phyloP scores from a whole-genome alignment of 2,113 vertebrate species.

The Embiotoca jacksoni region DNA sequence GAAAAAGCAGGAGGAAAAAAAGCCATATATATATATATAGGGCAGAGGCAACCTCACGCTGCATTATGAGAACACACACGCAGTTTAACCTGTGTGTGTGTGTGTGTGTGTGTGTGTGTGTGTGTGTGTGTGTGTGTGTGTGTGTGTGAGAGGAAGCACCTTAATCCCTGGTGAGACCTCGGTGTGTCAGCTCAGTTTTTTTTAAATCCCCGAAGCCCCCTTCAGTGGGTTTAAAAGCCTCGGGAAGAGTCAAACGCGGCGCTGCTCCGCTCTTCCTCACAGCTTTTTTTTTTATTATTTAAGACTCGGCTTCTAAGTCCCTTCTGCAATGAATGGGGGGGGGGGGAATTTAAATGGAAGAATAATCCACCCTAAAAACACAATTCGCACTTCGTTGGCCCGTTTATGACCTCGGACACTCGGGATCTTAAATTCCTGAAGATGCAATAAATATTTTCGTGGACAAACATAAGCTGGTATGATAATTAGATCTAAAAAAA shows the following conservation, averaged over 20 bases:
- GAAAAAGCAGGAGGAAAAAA: background rate
- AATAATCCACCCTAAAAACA: slow-evolving; percentile 37
- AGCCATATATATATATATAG: too few relatives aligned
- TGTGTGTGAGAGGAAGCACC: slow-evolving; percentile 35
- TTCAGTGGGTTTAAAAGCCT: slow-evolving; percentile 6
- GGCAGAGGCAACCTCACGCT: background rate
- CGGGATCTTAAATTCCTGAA: background rate
- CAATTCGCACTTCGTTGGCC: slow-evolving; percentile 2
- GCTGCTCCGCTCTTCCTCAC: slow-evolving; percentile 37
- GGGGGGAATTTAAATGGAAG: background rate
- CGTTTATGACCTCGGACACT: slow-evolving; percentile 17
- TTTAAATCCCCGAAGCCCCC: too few relatives aligned
- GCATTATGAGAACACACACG: background rate
- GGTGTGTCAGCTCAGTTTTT: slow-evolving; percentile 48
- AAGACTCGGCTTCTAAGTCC: slow-evolving; percentile 26
- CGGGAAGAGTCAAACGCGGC: background rate
- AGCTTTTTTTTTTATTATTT: background rate
- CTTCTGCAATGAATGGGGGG: background rate
- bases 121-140: too few relatives aligned
- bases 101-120: too few relatives aligned
- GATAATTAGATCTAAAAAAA: background rate
- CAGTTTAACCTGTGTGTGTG: background rate
- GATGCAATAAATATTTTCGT: background rate
- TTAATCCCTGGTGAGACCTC: slow-evolving; percentile 52
- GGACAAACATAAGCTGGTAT: background rate